A percentile compares a stretch with the other conserved stretches of the same genome.
These are phyloP conservation scores for Oreochromis aureus DNA, from an alignment of 2,113 vertebrate genomes.

Conservation along the genomic window DNA sequence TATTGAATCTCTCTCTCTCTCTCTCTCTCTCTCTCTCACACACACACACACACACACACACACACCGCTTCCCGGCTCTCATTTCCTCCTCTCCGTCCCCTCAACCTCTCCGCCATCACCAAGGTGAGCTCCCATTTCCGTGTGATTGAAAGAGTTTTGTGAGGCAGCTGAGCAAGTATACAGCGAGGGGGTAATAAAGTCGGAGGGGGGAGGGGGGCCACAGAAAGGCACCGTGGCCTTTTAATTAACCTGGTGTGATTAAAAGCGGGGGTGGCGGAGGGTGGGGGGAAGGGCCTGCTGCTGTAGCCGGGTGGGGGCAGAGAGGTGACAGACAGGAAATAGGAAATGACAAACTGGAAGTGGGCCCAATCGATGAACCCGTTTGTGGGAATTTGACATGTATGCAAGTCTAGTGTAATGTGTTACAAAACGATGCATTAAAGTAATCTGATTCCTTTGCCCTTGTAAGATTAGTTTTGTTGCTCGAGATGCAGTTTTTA, in stretches of 20 bases:
- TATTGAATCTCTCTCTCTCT: constrained; percentile 31
- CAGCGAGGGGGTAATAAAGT: constrained; percentile 72
- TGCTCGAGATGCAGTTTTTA: background rate
- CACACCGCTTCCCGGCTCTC: background rate
- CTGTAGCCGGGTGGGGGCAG: background rate
- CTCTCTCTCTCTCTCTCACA: background rate
- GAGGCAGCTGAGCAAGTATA: constrained; percentile 61
- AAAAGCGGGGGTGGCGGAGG: constrained; percentile 67
- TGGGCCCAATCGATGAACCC: background rate
- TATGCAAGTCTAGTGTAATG: background rate
- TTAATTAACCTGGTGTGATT: constrained; percentile 87
- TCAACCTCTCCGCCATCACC: constrained; percentile 41
- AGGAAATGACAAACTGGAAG: constrained; percentile 24
- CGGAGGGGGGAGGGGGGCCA: constrained; percentile 54
- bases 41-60: background rate
- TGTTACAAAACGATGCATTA: background rate
- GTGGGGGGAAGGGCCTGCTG: constrained; percentile 14
- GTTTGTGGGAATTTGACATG: background rate
- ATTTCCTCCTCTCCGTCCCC: constrained; percentile 41
- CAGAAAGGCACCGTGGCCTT: constrained; percentile 69
- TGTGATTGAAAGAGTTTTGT: constrained; percentile 45
- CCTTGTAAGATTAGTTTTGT: background rate
- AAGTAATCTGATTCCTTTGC: background rate
- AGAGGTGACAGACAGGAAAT: constrained; percentile 52
- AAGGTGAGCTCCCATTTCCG: constrained; percentile 56